Conservation (phyloP, 2,888 invertebrate genomes). For the Nineta flava region DNA sequence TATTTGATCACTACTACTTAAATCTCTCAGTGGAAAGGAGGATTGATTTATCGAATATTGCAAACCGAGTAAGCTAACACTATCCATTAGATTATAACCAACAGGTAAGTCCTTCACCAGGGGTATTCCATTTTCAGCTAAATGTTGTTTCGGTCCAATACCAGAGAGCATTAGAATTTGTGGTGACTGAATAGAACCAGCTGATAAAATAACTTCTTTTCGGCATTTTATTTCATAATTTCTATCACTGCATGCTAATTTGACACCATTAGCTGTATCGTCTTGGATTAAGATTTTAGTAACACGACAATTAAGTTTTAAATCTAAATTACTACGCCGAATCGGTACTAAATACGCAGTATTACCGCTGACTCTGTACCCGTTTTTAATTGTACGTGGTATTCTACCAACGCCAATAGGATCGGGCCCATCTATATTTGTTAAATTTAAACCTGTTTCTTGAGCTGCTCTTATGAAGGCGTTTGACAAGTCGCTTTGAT, state of each 20-base stretch:
- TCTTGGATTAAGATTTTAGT: conserved; percentile 62
- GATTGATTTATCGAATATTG: not conserved
- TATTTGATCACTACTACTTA: too few species aligned
- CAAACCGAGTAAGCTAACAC: conserved; percentile 66
- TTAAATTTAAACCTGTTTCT: conserved; percentile 68
- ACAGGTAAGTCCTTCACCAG: conserved; percentile 60
- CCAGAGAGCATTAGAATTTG: conserved; percentile 87
- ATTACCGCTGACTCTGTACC: conserved; percentile 70
- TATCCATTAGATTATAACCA: conserved; percentile 75
- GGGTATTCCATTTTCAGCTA: conserved; percentile 48
- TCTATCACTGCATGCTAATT: conserved; percentile 57
- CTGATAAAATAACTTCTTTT: conserved; percentile 74
- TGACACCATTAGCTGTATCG: conserved; percentile 58
- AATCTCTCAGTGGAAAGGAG: too few species aligned
- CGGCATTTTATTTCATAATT: conserved; percentile 53
- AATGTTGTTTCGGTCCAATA: conserved; percentile 54
- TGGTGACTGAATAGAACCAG: conserved; percentile 83
- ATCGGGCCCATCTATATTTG: conserved; percentile 67
- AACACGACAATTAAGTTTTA: conserved; percentile 64
- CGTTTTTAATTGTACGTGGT: conserved; percentile 62
- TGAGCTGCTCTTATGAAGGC: conserved; percentile 70
- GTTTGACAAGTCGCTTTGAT: conserved; percentile 66
- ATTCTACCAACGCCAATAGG: conserved; percentile 73
- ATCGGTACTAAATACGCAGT: conserved; percentile 75
- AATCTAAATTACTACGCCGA: conserved; percentile 61